Base-by-base conservation (phyloP, 2,113 vertebrate species). In the Spilogale gracilis region DNA sequence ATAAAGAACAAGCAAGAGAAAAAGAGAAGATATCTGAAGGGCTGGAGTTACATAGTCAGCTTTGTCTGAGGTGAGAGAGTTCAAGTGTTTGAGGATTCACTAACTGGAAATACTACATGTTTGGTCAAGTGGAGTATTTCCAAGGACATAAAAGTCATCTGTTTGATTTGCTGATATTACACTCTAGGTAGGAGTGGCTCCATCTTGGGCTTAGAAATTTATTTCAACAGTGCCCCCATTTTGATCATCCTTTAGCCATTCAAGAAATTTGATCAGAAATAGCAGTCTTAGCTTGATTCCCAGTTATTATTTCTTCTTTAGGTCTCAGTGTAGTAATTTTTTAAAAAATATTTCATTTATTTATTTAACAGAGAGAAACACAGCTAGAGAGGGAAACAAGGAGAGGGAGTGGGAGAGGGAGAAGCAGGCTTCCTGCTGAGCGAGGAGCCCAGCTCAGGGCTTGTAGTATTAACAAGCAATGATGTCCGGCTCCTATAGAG, bases 281-380 rank as follows among this genome's bases (percentile, higher is more conserved):
- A 13, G 61, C 25, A 6, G 11, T 43, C 5, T 63, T 61, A 52
- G 6, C 0, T 0, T 54, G 30, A 52, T 25, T 65, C 14, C 7
- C 16, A 9, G 21, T 54, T 65, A 54, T n/a, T 32, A 38, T 52
- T 81, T 3, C 58, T 30, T 43, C 5, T 84, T 73, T 56, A 3
- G 52, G 43, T 83, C 30, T 83, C 45, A 74, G 54, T 61, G 43
- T 61, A 73, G 38, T 38, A 38, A 38, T 38, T 38, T 38, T 38
- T 38, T 38, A 2, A 2, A 38, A 38, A 38, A 38, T 38, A 38
- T 38, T 38, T 38, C 38, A 38, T 38, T 38, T 38, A 38, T 38
- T 38, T 38, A 38, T 38, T 38, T 38, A 38, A 38, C 38, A 38
- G 38, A 38, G 38, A 38, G 38, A 38, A 38, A 38, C 38, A 38